Base-by-base conservation (phyloP, 2,113 vertebrate species). In the Toxostoma redivivum region DNA sequence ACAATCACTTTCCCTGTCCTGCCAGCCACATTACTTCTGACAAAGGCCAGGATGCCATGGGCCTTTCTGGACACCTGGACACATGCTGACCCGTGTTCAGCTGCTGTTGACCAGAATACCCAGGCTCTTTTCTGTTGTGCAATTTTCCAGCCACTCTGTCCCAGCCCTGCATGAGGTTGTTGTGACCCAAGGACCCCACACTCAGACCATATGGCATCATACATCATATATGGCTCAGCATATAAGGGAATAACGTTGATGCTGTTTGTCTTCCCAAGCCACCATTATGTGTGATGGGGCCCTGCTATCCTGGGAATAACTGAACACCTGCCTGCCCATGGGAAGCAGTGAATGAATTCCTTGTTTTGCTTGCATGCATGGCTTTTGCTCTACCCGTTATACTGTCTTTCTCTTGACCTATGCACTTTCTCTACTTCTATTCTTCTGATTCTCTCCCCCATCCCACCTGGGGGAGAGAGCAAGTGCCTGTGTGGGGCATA, bases 221-320 rank as follows among this genome's bases (percentile, higher is more conserved):
- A 17, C 8, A 28, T 23, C 14, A 51, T 18, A 17, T n/a, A 13
- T 27, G 11, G 25, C 42, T 64, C 58, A 56, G 31, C 50, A 48
- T 15, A 15, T 40, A 31, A 48, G 35, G 5, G 12, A 37, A 7
- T 15, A 71, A 12, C 0, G 0, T 18, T 42, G 25, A 64, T 33
- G 42, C 14, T 33, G 17, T 15, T 80, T 71, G 25, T 64, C 35
- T 64, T 71, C 21, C 9, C 14, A 35, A 48, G 30, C 35, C 35
- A 48, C 14, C 4, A 3, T 56, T 35, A 18, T 6, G 2, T 11
- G 16, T 42, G 42, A 17, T 22, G 57, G 13, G 25, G 7, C 48
- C 40, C 57, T 62, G n/a, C 13, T 25, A 5, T 25, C 56, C 47
- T 0, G 0, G 13, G 31, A 7, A 27, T 18, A 12, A 13, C 21